phyloP scores from a whole-genome alignment of 35 echinoderm and acorn worm species.

The Stichopus chloronotus region DNA sequence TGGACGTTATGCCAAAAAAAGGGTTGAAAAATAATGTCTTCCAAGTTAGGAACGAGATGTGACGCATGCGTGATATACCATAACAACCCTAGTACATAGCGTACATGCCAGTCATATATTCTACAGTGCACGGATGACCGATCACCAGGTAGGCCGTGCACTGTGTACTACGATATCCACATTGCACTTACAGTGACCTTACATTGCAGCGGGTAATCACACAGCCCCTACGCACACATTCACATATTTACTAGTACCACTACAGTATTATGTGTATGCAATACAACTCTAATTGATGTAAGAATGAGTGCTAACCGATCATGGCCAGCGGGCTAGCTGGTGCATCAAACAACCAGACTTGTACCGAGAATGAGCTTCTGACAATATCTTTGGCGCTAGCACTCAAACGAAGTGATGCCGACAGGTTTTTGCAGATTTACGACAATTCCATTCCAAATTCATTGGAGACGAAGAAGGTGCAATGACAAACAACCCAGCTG shows the following conservation, averaged over 20 bases:
- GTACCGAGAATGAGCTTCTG: slow-evolving; percentile 20
- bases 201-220: neutral
- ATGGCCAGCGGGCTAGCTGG: slow-evolving; percentile 24
- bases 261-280: neutral
- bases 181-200: neutral
- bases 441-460: slow-evolving; percentile 22
- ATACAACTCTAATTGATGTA: neutral
- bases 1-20: too few relatives aligned
- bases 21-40: too few relatives aligned
- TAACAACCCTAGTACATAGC: neutral
- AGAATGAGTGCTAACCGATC: slow-evolving; percentile 15
- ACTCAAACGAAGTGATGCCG: neutral
- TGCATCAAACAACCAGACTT: neutral
- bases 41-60: neutral
- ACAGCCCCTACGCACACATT: too few relatives aligned
- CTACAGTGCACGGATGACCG: neutral
- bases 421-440: slow-evolving; percentile 38
- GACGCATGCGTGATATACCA: slow-evolving; percentile 1
- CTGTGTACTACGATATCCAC: neutral
- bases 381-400: slow-evolving; percentile 3
- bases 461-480: slow-evolving; percentile 16
- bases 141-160: neutral
- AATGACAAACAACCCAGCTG: neutral
- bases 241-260: neutral
- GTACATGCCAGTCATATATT: neutral